Percentiles rank a stretch among this genome's conserved stretches.
These are phyloP conservation scores for Andrena praecox DNA, from an alignment of 2,888 invertebrate species.

Conservation along the genomic window DNA sequence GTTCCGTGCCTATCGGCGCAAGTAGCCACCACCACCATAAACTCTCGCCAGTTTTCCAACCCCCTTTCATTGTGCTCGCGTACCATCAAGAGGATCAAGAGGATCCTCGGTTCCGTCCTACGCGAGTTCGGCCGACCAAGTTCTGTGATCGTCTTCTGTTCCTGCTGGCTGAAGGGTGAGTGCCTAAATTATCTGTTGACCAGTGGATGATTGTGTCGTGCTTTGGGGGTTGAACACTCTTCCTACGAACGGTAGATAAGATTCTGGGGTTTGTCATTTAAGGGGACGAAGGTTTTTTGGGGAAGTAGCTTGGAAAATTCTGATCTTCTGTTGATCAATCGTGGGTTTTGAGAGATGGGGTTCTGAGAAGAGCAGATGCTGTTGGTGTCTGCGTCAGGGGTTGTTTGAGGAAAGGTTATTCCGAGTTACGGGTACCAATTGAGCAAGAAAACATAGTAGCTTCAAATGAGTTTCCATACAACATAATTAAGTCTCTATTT, in stretches of 20 bases:
- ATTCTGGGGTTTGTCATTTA: too few species aligned
- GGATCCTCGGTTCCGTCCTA: background rate
- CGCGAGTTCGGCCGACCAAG: background rate
- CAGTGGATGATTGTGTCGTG: background rate
- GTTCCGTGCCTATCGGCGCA: constrained; percentile 47
- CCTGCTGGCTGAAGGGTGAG: constrained; percentile 33
- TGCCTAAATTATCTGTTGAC: background rate
- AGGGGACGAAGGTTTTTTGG: too few species aligned
- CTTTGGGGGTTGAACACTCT: constrained; percentile 5
- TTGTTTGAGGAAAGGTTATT: too few species aligned
- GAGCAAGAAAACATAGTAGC: too few species aligned
- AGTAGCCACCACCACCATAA: constrained; percentile 15
- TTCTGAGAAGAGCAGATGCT: too few species aligned
- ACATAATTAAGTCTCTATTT: too few species aligned
- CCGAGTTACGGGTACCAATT: too few species aligned
- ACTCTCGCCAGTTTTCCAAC: background rate
- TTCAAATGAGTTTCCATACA: too few species aligned
- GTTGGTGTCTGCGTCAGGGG: too few species aligned
- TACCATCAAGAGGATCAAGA: background rate
- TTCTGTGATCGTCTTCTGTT: background rate
- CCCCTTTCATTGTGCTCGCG: background rate
- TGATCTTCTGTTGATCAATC: background rate
- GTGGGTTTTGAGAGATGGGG: background rate
- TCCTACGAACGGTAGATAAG: too few species aligned
- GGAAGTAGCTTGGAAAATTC: too few species aligned